Conservation (phyloP, 2,113 vertebrate genomes). For the Corythornis cristatus region DNA sequence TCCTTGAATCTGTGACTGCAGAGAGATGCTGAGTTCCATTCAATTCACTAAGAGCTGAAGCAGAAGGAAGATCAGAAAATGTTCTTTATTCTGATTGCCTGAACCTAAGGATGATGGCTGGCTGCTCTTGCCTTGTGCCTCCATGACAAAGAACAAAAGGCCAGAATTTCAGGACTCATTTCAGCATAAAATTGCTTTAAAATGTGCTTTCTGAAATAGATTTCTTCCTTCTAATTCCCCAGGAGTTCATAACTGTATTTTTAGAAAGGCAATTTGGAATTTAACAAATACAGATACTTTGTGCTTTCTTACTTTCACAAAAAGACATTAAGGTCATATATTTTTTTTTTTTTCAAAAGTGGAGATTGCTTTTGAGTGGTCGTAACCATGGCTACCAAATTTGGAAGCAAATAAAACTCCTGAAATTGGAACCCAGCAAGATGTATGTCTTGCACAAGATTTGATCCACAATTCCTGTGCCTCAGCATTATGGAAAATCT, state of each 20-base stretch:
- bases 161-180: not conserved
- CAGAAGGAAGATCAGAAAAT: not conserved
- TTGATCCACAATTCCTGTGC: not conserved
- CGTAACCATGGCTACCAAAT: slow-evolving; percentile 29
- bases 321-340: slow-evolving; percentile 11
- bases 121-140: not conserved
- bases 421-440: not conserved
- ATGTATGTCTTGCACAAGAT: not conserved
- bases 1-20: not conserved
- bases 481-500: not conserved
- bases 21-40: not conserved
- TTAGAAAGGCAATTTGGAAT: slow-evolving; percentile 55
- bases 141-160: not conserved
- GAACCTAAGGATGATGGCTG: not conserved
- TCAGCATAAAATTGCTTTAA: slow-evolving; percentile 5
- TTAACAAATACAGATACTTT: slow-evolving; percentile 30
- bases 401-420: not conserved
- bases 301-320: slow-evolving; percentile 5
- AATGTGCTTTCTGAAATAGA: slow-evolving; percentile 25
- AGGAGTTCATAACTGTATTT: slow-evolving; percentile 24
- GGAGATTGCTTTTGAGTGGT: slow-evolving; percentile 6
- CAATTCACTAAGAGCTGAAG: not conserved
- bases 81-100: not conserved
- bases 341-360: not conserved
- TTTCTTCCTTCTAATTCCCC: slow-evolving; percentile 15